These are phyloP conservation scores for Lycocorax pyrrhopterus DNA, from an alignment of 2,113 vertebrate species.

Conservation along the genomic window DNA sequence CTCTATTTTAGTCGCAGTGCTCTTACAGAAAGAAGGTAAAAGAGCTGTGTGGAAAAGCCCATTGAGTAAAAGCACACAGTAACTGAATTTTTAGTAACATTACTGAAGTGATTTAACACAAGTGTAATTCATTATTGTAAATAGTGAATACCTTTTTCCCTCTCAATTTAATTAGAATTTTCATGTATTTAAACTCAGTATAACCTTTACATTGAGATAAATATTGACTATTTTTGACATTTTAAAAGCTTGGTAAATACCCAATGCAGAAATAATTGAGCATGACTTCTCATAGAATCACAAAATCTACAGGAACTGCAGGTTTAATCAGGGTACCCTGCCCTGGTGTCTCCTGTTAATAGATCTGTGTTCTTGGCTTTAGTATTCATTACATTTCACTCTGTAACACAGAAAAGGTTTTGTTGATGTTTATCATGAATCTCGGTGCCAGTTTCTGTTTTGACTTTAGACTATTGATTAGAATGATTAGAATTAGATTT, in stretches of 20 bases:
- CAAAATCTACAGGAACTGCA: not conserved
- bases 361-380: not conserved
- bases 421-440: not conserved
- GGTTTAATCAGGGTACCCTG: not conserved
- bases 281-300: not conserved
- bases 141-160: not conserved
- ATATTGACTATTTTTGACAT: not conserved
- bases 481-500: not conserved
- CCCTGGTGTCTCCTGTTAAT: not conserved
- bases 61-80: not conserved
- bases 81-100: not conserved
- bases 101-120: not conserved
- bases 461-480: not conserved
- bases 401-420: not conserved
- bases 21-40: slow-evolving; percentile 91
- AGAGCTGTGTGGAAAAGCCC: not conserved
- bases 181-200: not conserved
- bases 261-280: not conserved
- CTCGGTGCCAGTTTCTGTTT: not conserved
- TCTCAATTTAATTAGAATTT: not conserved
- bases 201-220: not conserved
- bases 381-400: not conserved
- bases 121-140: not conserved
- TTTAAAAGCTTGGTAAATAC: not conserved
- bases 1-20: slow-evolving; percentile 96